Base-by-base conservation (phyloP, 2,888 invertebrate species). In the Teinopalpus imperialis region DNA sequence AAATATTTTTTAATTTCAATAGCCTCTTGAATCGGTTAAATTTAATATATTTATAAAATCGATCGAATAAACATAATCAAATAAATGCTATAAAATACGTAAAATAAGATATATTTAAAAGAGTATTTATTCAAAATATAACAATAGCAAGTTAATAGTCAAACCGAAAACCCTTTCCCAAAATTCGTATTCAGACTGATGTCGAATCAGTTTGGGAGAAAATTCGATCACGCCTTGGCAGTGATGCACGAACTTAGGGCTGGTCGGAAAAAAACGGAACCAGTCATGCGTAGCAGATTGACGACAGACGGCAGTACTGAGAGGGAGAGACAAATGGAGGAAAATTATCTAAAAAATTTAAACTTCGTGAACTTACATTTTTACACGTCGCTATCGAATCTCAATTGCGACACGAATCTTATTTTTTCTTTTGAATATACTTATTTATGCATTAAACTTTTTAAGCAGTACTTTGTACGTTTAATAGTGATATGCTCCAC, bases 201-300 rank as follows among this genome's bases (percentile, higher is more conserved):
- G 66, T 66, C 59, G 60, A 54, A 63, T 67, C 68, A 69, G 66
- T 66, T 66, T 66, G 58, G 57, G 56, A 57, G 59, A 51, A 66
- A 75, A 80, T 77, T 76, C 63, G 69, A 77, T 74, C 66, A 59
- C 57, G 57, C 48, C 51, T 49, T 56, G 55, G 65, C 66, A 69
- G 56, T 56, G 69, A 65, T 59, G 71, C 68, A 68, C 56, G 62
- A 71, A 68, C 57, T 53, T 53, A 52, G 57, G 50, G 51, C 60
- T 51, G 57, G 52, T 53, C 40, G 26, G 49, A 60, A 61, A 58
- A 63, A 66, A 59, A 63, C 61, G 41, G 54, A 47, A 12, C 56
- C 72, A 74, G 68, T 74, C 77, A 76, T 69, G 78, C 81, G 76
- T 66, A 51, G 39, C 64, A 66, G 75, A 85, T 79, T 81, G 80